Conservation (phyloP, 92 coral and sea anemone genomes). For the Umimayanthus kanabou region DNA sequence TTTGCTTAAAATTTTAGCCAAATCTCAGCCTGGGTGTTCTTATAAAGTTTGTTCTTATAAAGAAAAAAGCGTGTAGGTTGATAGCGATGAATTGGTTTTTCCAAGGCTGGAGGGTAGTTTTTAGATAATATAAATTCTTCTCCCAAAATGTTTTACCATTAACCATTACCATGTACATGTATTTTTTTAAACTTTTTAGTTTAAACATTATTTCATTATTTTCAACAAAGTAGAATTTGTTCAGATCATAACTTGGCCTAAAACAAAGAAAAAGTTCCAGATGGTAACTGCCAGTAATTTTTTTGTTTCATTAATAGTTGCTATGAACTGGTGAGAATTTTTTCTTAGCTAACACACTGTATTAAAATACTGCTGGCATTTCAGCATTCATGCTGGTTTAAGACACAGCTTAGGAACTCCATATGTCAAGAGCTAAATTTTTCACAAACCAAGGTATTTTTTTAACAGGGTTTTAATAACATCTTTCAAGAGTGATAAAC, state of each 20-base stretch:
- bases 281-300: neutral
- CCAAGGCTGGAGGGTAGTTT: neutral
- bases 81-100: no score
- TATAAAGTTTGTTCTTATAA: no score
- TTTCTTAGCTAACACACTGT: neutral
- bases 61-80: no score
- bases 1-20: no score
- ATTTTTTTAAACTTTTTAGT: neutral
- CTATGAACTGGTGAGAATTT: conserved; percentile 2
- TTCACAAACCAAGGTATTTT: no score
- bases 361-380: neutral
- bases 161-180: neutral
- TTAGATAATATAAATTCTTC: no score
- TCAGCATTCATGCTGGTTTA: neutral
- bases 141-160: neutral
- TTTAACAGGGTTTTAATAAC: neutral
- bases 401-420: no score
- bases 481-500: neutral
- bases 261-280: neutral
- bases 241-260: neutral
- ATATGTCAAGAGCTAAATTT: no score
- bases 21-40: no score
- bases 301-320: neutral
- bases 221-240: neutral
- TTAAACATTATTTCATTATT: neutral